phyloP scores from a whole-genome alignment of 2,113 vertebrate species.

The Tupaia tana region DNA sequence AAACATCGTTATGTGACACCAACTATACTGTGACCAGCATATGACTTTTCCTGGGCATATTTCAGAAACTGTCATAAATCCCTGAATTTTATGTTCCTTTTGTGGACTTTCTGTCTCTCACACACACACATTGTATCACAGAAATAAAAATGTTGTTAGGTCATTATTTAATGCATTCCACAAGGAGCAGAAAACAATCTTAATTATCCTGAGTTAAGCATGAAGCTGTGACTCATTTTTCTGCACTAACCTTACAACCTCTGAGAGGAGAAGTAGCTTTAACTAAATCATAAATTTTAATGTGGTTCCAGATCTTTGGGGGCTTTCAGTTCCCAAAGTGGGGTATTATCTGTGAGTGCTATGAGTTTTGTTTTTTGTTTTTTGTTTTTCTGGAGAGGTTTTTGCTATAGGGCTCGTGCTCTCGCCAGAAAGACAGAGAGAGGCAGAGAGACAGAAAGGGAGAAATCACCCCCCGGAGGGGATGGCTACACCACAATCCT shows the following conservation, averaged over 20 bases:
- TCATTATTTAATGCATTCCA: background rate
- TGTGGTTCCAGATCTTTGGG: background rate
- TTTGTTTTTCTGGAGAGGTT: no score
- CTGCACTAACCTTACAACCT: background rate
- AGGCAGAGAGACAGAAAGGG: no score
- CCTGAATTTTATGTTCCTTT: background rate
- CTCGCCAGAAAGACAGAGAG: no score
- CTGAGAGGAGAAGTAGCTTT: background rate
- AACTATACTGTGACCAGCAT: background rate
- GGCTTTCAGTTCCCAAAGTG: background rate
- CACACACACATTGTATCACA: background rate
- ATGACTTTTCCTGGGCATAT: background rate
- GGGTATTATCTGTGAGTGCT: background rate
- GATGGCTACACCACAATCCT: no score
- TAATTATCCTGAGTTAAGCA: background rate
- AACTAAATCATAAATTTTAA: constrained; percentile 13
- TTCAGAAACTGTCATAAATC: constrained; percentile 2
- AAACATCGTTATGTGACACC: no score
- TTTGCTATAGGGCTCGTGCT: no score
- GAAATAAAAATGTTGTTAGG: background rate
- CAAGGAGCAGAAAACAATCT: background rate
- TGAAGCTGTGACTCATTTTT: background rate
- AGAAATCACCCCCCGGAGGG: no score
- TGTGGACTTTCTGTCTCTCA: background rate
- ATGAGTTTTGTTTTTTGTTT: background rate